Evolutionary conservation across 2,113 vertebrate genomes (phyloP), one percentile per base, ranked within the genome.

Genomic region (Nannospalax galili): DNA sequence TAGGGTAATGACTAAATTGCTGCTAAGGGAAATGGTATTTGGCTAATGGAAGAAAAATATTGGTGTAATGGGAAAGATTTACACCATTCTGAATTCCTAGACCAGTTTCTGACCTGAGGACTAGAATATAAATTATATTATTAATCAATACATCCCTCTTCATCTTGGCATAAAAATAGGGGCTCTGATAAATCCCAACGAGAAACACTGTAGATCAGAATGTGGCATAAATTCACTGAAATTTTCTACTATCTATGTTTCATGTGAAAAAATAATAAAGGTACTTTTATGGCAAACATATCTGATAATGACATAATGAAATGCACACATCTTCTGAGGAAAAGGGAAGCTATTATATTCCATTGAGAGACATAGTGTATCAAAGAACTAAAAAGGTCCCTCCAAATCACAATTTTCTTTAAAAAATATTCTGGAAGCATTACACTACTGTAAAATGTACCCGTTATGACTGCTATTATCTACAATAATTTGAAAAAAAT

Each of bases 1-100:
- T 93, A 87, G 93, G 95, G 93, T 98, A 98, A 98, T 98, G 97
- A 97, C 97, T 98, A 98, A 98, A 98, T 98, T 97, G 96, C 94
- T 97, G 92, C 95, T 96, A 84, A 92, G 95, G 95, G 97, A 98
- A 98, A 96, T 69, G 94, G 75, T 3, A 2, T 97, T 98, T 97
- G 97, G 90, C 96, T 97, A 97, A 96, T 86, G 93, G 95, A 52
- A 88, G 97, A 96, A 97, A 98, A 58, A 65, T 67, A 91, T 75
- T 87, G 95, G 96, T 0, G 0, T 40, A 91, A 65, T 88, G 80
- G 86, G 96, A 97, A 87, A 97, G 78, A 95, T 42, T 0, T 96
- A 84, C 97, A 89, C 40, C 7, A 94, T 92, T 77, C 67, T 72
- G 75, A 96, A 75, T 88, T 95, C 89, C 93, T 58, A 97, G 69